Conservation (phyloP, 2,888 invertebrate genomes). For the Hemaris fuciformis region DNA sequence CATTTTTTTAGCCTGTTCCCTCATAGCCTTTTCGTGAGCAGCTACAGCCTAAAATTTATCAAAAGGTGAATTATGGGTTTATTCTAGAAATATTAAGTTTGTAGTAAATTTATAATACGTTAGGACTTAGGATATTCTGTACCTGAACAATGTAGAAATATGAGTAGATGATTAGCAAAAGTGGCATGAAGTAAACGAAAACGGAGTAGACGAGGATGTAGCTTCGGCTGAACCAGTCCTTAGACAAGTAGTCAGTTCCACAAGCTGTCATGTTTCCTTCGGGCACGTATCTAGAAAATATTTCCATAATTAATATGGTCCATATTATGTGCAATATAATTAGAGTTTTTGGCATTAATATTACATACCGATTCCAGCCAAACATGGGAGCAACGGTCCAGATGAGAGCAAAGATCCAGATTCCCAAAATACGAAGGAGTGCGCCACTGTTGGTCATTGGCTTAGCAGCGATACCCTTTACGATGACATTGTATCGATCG, state of each 20-base stretch:
- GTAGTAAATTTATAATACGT: background rate
- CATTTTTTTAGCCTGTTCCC: slow-evolving; percentile 96
- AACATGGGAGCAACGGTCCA: slow-evolving; percentile 93
- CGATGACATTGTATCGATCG: slow-evolving; percentile 96
- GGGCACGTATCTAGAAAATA: slow-evolving; percentile 87
- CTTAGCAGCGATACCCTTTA: slow-evolving; percentile 92
- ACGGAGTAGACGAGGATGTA: slow-evolving; percentile 91
- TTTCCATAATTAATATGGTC: background rate
- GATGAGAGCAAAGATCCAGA: slow-evolving; percentile 88
- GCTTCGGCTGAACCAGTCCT: slow-evolving; percentile 88
- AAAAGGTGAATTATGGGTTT: background rate
- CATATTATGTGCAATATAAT: slow-evolving; percentile 2
- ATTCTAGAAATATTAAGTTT: background rate
- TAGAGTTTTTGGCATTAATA: background rate
- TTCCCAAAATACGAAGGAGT: slow-evolving; percentile 87
- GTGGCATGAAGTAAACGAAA: slow-evolving; percentile 89
- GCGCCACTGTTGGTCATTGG: slow-evolving; percentile 92
- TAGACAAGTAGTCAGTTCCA: slow-evolving; percentile 92
- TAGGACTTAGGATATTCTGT: too few relatives aligned
- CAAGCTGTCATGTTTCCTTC: slow-evolving; percentile 97
- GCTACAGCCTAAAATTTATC: slow-evolving; percentile 84
- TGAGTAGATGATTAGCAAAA: slow-evolving; percentile 90
- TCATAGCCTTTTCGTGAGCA: slow-evolving; percentile 92
- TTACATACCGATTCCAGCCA: slow-evolving; percentile 89
- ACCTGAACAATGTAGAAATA: slow-evolving; percentile 94